Conservation (phyloP, 2,888 invertebrate species). For the Caenorhabditis japonica region DNA sequence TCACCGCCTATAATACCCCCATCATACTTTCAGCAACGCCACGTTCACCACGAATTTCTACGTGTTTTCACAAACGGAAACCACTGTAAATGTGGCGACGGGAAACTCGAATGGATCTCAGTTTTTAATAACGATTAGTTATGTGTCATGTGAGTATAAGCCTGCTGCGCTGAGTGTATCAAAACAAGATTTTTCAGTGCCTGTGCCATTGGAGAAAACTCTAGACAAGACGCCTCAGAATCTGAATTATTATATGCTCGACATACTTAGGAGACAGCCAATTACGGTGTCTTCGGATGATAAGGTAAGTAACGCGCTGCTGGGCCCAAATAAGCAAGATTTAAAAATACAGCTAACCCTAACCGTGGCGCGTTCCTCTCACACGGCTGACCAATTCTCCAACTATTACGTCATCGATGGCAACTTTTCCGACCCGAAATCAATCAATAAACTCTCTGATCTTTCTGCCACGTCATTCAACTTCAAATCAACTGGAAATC, state of each 20-base stretch:
- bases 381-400: slow-evolving; percentile 14
- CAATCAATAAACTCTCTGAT: slow-evolving; percentile 12
- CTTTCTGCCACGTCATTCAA: slow-evolving; percentile 20
- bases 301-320: slow-evolving; percentile 5
- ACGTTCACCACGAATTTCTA: too few relatives aligned
- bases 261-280: slow-evolving; percentile 14
- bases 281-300: slow-evolving; percentile 3
- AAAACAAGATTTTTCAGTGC: too few relatives aligned
- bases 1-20: too few relatives aligned
- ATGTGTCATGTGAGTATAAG: too few relatives aligned
- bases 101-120: too few relatives aligned
- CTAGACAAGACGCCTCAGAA: neutral
- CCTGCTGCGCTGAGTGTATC: too few relatives aligned
- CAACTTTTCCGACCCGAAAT: slow-evolving; percentile 7
- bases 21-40: too few relatives aligned
- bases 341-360: slow-evolving; percentile 22
- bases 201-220: too few relatives aligned
- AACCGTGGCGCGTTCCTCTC: slow-evolving; percentile 18
- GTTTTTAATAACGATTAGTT: too few relatives aligned
- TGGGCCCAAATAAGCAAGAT: neutral
- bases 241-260: slow-evolving; percentile 11
- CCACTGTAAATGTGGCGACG: too few relatives aligned
- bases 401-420: slow-evolving; percentile 39
- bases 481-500: slow-evolving; percentile 22
- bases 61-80: too few relatives aligned